phyloP scores from a whole-genome alignment of 2,888 invertebrate genomes.

The Tenthredo livida region DNA sequence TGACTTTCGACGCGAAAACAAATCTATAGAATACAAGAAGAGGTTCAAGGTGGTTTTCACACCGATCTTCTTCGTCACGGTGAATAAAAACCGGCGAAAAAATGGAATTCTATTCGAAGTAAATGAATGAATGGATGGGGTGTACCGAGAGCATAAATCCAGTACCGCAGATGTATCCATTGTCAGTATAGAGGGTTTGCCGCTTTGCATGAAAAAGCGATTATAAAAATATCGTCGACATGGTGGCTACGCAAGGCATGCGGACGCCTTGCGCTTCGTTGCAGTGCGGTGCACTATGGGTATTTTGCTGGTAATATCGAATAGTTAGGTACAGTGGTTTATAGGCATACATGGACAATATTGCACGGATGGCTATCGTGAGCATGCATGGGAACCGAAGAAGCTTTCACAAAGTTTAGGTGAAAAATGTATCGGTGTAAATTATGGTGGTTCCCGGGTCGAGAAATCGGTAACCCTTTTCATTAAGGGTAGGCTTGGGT shows the following conservation, averaged over 20 bases:
- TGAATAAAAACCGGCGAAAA: no score
- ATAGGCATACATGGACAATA: conserved; percentile 10
- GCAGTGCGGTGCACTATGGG: conserved; percentile 31
- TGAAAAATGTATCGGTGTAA: neutral
- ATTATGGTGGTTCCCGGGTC: neutral
- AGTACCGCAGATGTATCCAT: neutral
- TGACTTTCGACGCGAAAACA: no score
- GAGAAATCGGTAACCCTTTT: neutral
- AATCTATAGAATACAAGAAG: no score
- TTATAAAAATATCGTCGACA: conserved; percentile 44
- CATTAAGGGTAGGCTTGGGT: neutral
- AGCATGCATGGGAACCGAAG: conserved; percentile 16
- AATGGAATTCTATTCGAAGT: no score
- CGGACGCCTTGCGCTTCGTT: neutral
- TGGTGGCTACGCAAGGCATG: conserved; percentile 46
- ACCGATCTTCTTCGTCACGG: no score
- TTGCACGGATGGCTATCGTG: neutral
- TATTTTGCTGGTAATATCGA: neutral
- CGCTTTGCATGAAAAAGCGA: conserved; percentile 20
- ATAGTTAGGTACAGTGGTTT: conserved; percentile 16
- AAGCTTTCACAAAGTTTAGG: neutral
- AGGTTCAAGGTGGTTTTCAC: no score
- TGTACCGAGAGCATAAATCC: neutral
- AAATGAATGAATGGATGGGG: neutral
- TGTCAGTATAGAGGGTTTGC: neutral